Conservation (phyloP, 2,888 invertebrate genomes). For the Adineta ricciae region DNA sequence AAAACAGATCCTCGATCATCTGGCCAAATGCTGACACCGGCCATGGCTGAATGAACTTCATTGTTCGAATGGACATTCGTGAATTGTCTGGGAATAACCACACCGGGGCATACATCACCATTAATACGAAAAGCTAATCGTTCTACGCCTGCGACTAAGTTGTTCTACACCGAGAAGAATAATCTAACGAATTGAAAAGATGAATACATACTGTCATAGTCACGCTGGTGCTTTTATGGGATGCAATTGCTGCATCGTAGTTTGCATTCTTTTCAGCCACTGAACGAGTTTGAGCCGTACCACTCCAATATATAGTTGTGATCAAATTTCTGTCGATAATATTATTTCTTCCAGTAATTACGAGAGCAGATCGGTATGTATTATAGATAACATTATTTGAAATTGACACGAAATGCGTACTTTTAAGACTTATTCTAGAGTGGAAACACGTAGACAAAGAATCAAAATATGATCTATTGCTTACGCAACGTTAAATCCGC, state of each 20-base stretch:
- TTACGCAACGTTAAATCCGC: constrained; percentile 37
- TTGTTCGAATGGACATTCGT: constrained; percentile 35
- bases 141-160: constrained; percentile 41
- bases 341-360: constrained; percentile 35
- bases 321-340: constrained; percentile 39
- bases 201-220: neutral
- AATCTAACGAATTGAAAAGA: neutral
- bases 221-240: neutral
- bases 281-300: constrained; percentile 39
- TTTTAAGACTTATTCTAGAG: constrained; percentile 39
- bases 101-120: constrained; percentile 36
- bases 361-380: constrained; percentile 40
- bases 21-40: constrained; percentile 38
- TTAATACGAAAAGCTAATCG: constrained; percentile 37
- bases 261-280: constrained; percentile 37
- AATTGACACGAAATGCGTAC: constrained; percentile 38
- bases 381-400: constrained; percentile 42
- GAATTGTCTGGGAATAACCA: neutral
- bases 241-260: constrained; percentile 38
- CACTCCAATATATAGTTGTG: constrained; percentile 38
- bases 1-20: constrained; percentile 33
- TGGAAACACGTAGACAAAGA: too few relatives aligned
- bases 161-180: constrained; percentile 35
- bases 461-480: too few relatives aligned
- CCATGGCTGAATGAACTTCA: constrained; percentile 37